A percentile compares a stretch with the other conserved stretches of the same genome.
These are phyloP conservation scores for Lepidurus couesii DNA, from an alignment of 1,140 invertebrate genomes.

Conservation along the genomic window DNA sequence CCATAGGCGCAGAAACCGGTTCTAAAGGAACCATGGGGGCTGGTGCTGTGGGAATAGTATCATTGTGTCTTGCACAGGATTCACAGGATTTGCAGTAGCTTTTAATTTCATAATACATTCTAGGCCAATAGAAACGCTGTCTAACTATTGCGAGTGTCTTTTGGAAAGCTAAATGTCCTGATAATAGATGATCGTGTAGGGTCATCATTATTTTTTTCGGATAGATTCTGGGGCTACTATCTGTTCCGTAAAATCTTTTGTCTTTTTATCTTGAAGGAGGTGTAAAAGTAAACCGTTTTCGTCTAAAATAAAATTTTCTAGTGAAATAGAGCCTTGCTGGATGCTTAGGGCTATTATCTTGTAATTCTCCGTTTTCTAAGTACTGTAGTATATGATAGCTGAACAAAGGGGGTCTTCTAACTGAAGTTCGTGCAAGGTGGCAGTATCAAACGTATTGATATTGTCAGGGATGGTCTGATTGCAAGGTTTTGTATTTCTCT, in stretches of 20 bases:
- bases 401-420: neutral
- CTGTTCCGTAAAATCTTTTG: neutral
- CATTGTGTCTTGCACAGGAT: neutral
- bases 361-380: too few relatives aligned
- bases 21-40: slow-evolving; percentile 6
- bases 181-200: neutral
- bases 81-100: neutral
- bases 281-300: neutral
- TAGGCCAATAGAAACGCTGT: neutral
- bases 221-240: neutral
- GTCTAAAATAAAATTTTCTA: neutral
- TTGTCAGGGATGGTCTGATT: too few relatives aligned
- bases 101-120: neutral
- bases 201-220: neutral
- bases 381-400: neutral
- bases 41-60: neutral
- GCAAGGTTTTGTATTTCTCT: too few relatives aligned
- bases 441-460: neutral
- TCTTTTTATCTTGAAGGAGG: neutral
- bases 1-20: slow-evolving; percentile 5
- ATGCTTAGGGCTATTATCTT: neutral
- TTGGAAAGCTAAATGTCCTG: neutral
- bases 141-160: neutral
- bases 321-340: too few relatives aligned
- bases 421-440: neutral